Conservation (phyloP, 2,888 invertebrate species). For the Sicus ferrugineus region DNA sequence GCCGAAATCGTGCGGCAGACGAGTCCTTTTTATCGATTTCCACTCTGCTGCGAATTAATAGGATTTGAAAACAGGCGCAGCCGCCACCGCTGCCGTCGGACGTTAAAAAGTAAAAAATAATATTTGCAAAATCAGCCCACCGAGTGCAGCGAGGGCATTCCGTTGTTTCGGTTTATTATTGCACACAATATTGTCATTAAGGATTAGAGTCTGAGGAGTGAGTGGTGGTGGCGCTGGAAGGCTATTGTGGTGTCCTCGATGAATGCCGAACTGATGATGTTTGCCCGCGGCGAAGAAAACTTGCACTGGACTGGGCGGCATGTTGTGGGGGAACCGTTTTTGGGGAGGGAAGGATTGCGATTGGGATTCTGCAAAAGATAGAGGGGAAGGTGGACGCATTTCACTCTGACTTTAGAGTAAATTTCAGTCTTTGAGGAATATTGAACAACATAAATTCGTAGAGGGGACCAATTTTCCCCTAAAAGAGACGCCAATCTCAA, state of each 20-base stretch:
- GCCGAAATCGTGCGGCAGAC: not conserved
- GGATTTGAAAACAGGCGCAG: slow-evolving; percentile 19
- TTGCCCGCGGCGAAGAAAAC: slow-evolving; percentile 1
- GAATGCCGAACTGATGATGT: not conserved
- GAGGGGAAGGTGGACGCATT: too few relatives aligned
- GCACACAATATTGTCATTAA: slow-evolving; percentile 65
- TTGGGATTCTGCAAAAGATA: too few relatives aligned
- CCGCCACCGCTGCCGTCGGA: not conserved
- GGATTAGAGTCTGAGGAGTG: slow-evolving; percentile 51
- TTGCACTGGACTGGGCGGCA: not conserved
- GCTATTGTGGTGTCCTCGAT: not conserved
- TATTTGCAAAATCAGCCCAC: not conserved
- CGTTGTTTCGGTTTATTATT: slow-evolving; percentile 60
- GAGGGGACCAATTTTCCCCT: too few relatives aligned
- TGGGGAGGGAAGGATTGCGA: too few relatives aligned
- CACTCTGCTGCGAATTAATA: slow-evolving; percentile 15
- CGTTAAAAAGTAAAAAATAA: slow-evolving; percentile 1
- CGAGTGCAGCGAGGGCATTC: slow-evolving; percentile 42
- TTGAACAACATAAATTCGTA: too few relatives aligned
- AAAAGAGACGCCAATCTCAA: too few relatives aligned
- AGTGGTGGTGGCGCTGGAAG: not conserved
- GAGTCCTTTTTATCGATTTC: slow-evolving; percentile 8
- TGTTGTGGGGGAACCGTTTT: too few relatives aligned
- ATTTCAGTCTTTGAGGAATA: too few relatives aligned
- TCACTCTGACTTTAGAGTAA: too few relatives aligned